phyloP scores from a whole-genome alignment of 2,888 invertebrate species.

The Asteroscopus sphinx region DNA sequence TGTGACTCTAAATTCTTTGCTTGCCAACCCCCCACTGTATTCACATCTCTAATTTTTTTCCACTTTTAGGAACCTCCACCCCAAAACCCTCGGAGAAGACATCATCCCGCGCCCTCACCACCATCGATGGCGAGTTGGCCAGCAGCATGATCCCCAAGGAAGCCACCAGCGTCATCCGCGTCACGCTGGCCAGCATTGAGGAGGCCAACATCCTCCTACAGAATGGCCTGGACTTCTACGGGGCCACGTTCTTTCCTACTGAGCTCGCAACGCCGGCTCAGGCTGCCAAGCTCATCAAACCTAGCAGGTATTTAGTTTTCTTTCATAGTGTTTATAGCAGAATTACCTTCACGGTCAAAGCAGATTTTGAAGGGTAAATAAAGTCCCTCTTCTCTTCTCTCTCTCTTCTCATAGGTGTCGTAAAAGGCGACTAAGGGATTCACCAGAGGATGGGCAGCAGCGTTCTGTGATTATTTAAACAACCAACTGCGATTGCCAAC shows the following conservation, averaged over 20 bases:
- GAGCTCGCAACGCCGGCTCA: conserved; percentile 93
- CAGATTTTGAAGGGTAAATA: too few species aligned
- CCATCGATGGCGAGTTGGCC: conserved; percentile 84
- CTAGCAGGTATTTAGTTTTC: conserved; percentile 75
- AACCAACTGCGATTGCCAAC: too few species aligned
- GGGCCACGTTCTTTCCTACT: conserved; percentile 96
- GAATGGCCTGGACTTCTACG: conserved; percentile 96
- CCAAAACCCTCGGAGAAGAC: conserved; percentile 83
- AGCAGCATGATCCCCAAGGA: conserved; percentile 89
- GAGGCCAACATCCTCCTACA: conserved; percentile 94
- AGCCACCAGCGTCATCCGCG: conserved; percentile 91
- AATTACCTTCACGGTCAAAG: too few species aligned
- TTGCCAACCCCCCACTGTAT: neutral
- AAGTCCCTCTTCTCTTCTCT: too few species aligned
- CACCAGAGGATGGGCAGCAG: too few species aligned
- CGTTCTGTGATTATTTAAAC: too few species aligned
- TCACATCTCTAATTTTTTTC: neutral
- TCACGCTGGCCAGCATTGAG: conserved; percentile 93
- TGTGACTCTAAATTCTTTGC: conserved; percentile 1
- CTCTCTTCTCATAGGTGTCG: too few species aligned
- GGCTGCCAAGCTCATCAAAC: conserved; percentile 90
- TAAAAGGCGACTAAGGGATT: too few species aligned
- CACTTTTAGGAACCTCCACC: conserved; percentile 78
- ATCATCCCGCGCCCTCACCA: conserved; percentile 78
- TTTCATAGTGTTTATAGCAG: neutral